These are phyloP conservation scores for Drosophila melanica DNA, from an alignment of 1,140 invertebrate genomes.

Conservation along the genomic window DNA sequence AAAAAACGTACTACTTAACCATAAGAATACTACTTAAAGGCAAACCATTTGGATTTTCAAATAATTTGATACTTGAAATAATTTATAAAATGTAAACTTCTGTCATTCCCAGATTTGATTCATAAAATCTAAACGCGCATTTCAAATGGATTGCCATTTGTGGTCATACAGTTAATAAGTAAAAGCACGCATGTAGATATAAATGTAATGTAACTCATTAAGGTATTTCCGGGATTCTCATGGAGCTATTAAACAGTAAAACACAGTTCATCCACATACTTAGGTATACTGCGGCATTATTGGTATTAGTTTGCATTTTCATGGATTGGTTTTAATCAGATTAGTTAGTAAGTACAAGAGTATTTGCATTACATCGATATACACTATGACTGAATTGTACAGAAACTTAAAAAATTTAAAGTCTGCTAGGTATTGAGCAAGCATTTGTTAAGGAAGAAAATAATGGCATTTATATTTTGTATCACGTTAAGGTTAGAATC, in stretches of 20 bases:
- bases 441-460: constrained; percentile 21
- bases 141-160: not conserved
- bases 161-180: constrained; percentile 3
- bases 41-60: too few relatives aligned
- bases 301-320: not conserved
- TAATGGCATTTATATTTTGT: constrained; percentile 19
- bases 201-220: constrained; percentile 6
- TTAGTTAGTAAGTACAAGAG: not conserved
- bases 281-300: not conserved
- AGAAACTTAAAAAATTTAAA: constrained; percentile 15
- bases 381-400: constrained; percentile 38
- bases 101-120: not conserved
- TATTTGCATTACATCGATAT: constrained; percentile 19
- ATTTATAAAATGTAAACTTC: too few relatives aligned
- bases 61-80: too few relatives aligned
- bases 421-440: constrained; percentile 26
- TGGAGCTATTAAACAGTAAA: not conserved
- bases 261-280: not conserved
- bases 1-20: too few relatives aligned
- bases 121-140: not conserved
- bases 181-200: not conserved
- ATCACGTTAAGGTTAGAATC: constrained; percentile 9
- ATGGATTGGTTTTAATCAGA: not conserved
- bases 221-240: not conserved
- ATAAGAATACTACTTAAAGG: too few relatives aligned